Evolutionary conservation across 2,888 invertebrate species (phyloP).

Genomic region (Agapetus fuscipes): DNA sequence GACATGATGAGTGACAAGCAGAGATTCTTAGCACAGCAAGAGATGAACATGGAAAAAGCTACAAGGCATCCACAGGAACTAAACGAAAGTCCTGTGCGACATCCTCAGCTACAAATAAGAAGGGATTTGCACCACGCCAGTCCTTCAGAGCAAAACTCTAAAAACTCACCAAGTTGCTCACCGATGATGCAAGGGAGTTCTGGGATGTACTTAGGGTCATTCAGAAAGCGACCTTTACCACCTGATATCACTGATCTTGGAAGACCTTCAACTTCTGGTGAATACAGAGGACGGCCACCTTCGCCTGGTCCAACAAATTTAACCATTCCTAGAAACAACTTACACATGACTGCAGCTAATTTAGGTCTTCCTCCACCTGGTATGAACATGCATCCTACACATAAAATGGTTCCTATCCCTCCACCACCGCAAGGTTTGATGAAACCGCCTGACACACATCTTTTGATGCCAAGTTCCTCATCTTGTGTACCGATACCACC

Average conservation of each 20-base stretch:
- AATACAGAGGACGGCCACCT: constrained; percentile 39
- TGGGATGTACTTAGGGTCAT: constrained; percentile 42
- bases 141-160: constrained; percentile 32
- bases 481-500: constrained; percentile 32
- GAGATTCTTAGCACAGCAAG: constrained; percentile 18
- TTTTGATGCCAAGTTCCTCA: constrained; percentile 33
- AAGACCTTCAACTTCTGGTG: constrained; percentile 32
- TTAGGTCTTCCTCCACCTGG: constrained; percentile 34
- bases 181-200: constrained; percentile 40
- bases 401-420: constrained; percentile 42
- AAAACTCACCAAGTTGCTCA: constrained; percentile 32
- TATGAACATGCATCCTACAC: constrained; percentile 39
- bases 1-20: constrained; percentile 4
- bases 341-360: constrained; percentile 28
- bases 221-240: constrained; percentile 48
- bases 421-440: constrained; percentile 31
- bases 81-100: constrained; percentile 37
- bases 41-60: constrained; percentile 41
- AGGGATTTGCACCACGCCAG: constrained; percentile 59
- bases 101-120: constrained; percentile 63
- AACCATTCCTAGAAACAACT: constrained; percentile 36
- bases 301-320: constrained; percentile 45
- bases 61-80: constrained; percentile 41
- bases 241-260: constrained; percentile 40
- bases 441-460: constrained; percentile 26